A percentile compares a stretch with the other conserved stretches of the same genome.
These are phyloP conservation scores for Anhinga anhinga DNA, from an alignment of 2,113 vertebrate species.

Conservation along the genomic window DNA sequence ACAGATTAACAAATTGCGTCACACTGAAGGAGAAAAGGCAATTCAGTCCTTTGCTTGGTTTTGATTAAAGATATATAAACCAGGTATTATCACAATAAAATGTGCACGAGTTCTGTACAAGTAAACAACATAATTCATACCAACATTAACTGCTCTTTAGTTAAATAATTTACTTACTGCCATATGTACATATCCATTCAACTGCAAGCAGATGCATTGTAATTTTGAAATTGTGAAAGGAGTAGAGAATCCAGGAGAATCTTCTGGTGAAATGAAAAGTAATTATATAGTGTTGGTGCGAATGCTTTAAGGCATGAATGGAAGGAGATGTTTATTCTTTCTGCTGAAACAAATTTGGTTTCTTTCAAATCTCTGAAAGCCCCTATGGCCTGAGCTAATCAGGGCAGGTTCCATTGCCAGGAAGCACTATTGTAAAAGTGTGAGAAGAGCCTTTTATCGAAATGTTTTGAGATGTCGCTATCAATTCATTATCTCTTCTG, in stretches of 20 bases:
- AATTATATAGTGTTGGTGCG: conserved; percentile 36
- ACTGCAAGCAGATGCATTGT: conserved; percentile 5
- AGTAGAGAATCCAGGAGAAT: conserved; percentile 44
- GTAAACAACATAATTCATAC: conserved; percentile 24
- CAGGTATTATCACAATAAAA: conserved; percentile 38
- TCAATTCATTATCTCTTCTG: conserved; percentile 33
- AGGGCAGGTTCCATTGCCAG: conserved; percentile 17
- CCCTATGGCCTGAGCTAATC: conserved; percentile 53
- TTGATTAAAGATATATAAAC: conserved; percentile 41
- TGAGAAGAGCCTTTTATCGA: conserved; percentile 35
- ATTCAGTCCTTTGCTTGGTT: background rate
- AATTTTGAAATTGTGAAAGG: conserved; percentile 51
- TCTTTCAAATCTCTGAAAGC: conserved; percentile 50
- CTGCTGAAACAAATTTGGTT: conserved; percentile 58
- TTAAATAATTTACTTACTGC: conserved; percentile 53
- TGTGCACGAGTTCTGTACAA: background rate
- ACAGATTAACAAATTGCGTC: conserved; percentile 12
- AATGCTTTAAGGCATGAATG: conserved; percentile 21
- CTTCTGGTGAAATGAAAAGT: conserved; percentile 50
- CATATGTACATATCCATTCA: conserved; percentile 1
- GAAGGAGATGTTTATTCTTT: conserved; percentile 59
- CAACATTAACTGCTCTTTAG: conserved; percentile 42
- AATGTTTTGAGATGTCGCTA: conserved; percentile 23
- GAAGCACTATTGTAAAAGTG: conserved; percentile 13
- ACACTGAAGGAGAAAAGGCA: conserved; percentile 1